Evolutionary conservation across 2,888 invertebrate species (phyloP).

Genomic region (Acleris emargana): DNA sequence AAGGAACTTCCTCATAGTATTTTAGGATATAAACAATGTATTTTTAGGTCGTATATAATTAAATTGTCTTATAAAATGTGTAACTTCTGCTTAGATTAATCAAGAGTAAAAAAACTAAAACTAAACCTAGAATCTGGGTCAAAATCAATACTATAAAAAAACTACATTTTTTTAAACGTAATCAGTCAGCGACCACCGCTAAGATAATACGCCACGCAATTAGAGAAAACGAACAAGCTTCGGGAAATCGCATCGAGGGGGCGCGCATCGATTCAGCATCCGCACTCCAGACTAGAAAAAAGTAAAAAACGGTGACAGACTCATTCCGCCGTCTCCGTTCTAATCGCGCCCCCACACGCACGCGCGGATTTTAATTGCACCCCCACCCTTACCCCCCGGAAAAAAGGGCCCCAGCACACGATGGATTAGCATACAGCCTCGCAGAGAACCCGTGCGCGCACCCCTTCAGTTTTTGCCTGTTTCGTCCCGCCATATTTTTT

Average conservation of each 20-base stretch:
- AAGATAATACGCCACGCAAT: conserved; percentile 8
- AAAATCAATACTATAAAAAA: no score
- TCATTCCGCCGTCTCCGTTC: conserved; percentile 80
- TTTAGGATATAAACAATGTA: no score
- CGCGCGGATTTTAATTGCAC: conserved; percentile 83
- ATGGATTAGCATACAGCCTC: conserved; percentile 83
- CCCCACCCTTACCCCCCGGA: conserved; percentile 75
- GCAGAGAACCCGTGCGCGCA: conserved; percentile 68
- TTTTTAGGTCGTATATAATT: no score
- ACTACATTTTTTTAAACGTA: no score
- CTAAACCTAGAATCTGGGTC: no score
- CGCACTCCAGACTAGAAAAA: conserved; percentile 78
- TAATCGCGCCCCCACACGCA: conserved; percentile 82
- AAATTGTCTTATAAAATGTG: no score
- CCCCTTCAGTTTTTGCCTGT: conserved; percentile 80
- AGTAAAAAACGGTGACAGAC: conserved; percentile 78
- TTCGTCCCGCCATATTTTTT: conserved; percentile 75
- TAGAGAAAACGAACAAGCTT: conserved; percentile 16
- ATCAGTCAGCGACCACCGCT: background rate
- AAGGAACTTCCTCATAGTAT: no score
- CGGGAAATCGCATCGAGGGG: conserved; percentile 27
- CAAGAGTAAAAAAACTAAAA: no score
- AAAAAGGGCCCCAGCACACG: conserved; percentile 75
- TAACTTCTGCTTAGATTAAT: no score
- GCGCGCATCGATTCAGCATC: conserved; percentile 40